Conservation (phyloP, 2,888 invertebrate species). For the Phalangium opilio region DNA sequence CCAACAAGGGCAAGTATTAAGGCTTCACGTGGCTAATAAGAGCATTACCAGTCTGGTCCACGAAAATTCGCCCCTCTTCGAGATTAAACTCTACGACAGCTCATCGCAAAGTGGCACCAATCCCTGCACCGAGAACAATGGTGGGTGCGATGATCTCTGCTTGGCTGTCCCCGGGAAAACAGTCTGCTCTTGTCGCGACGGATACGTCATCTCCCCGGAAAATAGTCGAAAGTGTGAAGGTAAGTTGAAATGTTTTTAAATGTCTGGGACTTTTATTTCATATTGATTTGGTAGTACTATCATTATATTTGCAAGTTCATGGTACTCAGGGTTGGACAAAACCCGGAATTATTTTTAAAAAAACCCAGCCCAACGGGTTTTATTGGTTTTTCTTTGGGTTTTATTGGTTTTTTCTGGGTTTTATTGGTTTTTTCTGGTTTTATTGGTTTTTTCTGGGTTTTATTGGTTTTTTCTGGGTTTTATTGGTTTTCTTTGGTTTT, state of each 20-base stretch:
- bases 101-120: constrained; percentile 39
- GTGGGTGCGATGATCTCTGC: constrained; percentile 52
- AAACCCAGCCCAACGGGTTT: no score
- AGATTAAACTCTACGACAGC: constrained; percentile 49
- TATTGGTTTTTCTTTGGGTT: no score
- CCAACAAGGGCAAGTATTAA: constrained; percentile 43
- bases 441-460: no score
- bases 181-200: constrained; percentile 46
- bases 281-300: no score
- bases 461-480: no score
- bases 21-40: constrained; percentile 35
- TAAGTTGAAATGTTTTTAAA: no score
- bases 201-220: constrained; percentile 34
- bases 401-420: no score
- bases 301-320: neutral
- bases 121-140: constrained; percentile 31
- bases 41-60: constrained; percentile 37
- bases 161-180: constrained; percentile 42
- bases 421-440: no score
- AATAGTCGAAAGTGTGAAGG: no score
- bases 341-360: no score
- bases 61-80: constrained; percentile 41
- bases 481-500: no score
- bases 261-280: no score
- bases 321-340: constrained; percentile 1